Evolutionary conservation across 2,888 invertebrate species (phyloP).

Genomic region (Branchinecta sandiegonensis): DNA sequence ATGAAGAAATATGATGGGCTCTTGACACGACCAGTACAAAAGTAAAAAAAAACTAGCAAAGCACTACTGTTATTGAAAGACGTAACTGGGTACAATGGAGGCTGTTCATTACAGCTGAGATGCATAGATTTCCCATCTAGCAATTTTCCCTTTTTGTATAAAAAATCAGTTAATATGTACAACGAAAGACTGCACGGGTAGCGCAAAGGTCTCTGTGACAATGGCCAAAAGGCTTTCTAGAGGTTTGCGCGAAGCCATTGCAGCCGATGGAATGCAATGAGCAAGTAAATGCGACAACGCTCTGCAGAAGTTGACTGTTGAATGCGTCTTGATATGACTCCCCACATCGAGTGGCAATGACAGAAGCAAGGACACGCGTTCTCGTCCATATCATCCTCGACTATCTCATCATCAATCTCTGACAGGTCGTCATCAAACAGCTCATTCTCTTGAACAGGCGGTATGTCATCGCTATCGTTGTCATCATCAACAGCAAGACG

Average conservation of each 20-base stretch:
- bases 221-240: not conserved
- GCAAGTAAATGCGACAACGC: not conserved
- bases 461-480: not conserved
- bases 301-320: not conserved
- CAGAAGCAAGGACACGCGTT: not conserved
- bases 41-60: constrained; percentile 12
- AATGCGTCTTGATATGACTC: not conserved
- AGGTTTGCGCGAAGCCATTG: not conserved
- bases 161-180: not conserved
- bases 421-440: not conserved
- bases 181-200: constrained; percentile 5
- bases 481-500: not conserved
- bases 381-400: not conserved
- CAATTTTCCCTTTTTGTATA: not conserved
- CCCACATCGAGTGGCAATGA: not conserved
- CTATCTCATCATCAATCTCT: not conserved
- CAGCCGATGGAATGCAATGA: not conserved
- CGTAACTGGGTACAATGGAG: constrained; percentile 4
- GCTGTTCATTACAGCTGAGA: constrained; percentile 10
- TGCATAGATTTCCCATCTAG: not conserved
- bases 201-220: not conserved
- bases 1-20: not conserved
- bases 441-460: not conserved
- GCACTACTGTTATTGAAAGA: constrained; percentile 5
- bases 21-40: not conserved